Conservation (phyloP, 2,113 vertebrate genomes). For the Tringa solitaria region DNA sequence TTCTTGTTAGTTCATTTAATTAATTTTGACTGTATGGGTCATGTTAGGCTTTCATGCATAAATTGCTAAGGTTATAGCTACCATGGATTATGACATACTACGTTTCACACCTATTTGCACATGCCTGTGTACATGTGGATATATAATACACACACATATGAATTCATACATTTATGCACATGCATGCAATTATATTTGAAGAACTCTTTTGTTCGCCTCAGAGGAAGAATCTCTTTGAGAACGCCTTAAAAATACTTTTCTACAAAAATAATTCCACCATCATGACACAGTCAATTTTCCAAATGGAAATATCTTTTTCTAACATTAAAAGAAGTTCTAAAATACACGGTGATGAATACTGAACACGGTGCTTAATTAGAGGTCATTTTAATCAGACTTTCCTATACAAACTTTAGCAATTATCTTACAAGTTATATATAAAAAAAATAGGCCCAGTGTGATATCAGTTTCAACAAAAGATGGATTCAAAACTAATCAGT, state of each 20-base stretch:
- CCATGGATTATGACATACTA: neutral
- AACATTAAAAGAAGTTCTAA: neutral
- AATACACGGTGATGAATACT: neutral
- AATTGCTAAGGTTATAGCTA: slow-evolving; percentile 28
- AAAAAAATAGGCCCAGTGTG: neutral
- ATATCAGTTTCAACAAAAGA: neutral
- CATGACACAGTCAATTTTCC: neutral
- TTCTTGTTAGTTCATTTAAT: slow-evolving; percentile 63
- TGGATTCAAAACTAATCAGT: neutral
- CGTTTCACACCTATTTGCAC: neutral
- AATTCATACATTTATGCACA: neutral
- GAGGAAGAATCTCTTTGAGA: neutral
- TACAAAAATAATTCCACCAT: neutral
- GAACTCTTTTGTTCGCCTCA: neutral
- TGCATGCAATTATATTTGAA: neutral
- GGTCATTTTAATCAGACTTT: neutral
- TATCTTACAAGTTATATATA: neutral
- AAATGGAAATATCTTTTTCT: neutral
- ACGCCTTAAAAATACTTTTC: neutral
- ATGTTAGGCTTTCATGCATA: slow-evolving; percentile 56
- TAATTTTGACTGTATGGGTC: slow-evolving; percentile 40
- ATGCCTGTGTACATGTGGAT: neutral
- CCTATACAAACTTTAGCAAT: neutral
- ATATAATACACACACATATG: neutral
- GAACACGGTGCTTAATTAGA: neutral